phyloP scores from a whole-genome alignment of 2,888 invertebrate species.

The Phragmatobia fuliginosa region DNA sequence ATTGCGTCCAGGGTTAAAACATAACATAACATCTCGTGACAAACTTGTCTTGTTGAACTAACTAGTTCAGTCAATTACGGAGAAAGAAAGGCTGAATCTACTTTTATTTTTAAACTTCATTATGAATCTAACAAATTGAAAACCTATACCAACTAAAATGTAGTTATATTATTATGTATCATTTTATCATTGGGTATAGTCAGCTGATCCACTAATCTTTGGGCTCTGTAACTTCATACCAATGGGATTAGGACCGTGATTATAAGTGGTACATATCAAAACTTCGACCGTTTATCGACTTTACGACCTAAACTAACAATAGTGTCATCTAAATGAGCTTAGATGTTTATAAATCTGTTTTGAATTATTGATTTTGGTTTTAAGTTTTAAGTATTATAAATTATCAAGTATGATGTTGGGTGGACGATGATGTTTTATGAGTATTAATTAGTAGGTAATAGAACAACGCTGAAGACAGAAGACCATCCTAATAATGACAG shows the following conservation, averaged over 20 bases:
- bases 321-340: constrained; percentile 13
- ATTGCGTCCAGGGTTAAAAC: too few relatives aligned
- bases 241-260: constrained; percentile 24
- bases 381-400: neutral
- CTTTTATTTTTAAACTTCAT: neutral
- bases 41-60: too few relatives aligned
- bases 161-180: constrained; percentile 4
- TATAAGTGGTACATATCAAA: constrained; percentile 34
- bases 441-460: too few relatives aligned
- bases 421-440: too few relatives aligned
- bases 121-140: neutral
- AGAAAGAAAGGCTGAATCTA: neutral
- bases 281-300: constrained; percentile 33
- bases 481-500: too few relatives aligned
- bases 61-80: too few relatives aligned
- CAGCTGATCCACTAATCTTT: constrained; percentile 20
- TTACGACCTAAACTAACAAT: constrained; percentile 30
- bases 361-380: neutral
- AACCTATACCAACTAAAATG: neutral
- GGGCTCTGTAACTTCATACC: constrained; percentile 25
- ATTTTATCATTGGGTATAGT: constrained; percentile 10
- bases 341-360: neutral
- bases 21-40: too few relatives aligned
- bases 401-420: too few relatives aligned
- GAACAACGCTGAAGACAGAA: too few relatives aligned